These are phyloP conservation scores for Conger conger DNA, from an alignment of 2,113 vertebrate genomes.

Conservation along the genomic window DNA sequence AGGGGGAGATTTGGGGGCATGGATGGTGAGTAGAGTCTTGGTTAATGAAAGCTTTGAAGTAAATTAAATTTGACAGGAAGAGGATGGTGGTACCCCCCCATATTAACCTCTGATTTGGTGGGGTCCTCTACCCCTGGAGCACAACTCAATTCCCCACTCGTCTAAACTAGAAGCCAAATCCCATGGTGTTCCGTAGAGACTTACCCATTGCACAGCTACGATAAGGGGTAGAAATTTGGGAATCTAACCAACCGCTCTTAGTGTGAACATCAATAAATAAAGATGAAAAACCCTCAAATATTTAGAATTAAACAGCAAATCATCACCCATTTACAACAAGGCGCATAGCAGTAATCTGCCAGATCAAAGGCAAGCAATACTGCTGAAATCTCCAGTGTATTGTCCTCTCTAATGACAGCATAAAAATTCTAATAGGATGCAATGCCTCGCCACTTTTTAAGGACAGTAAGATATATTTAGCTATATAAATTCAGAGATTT, in stretches of 20 bases:
- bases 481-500: constrained; percentile 31
- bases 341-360: constrained; percentile 43
- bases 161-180: not conserved
- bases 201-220: constrained; percentile 25
- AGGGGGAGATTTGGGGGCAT: not conserved
- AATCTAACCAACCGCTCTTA: constrained; percentile 31
- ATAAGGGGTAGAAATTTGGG: constrained; percentile 40
- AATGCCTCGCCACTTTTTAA: constrained; percentile 30
- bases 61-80: constrained; percentile 10
- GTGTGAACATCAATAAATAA: constrained; percentile 35
- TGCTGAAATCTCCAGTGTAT: constrained; percentile 44
- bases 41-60: constrained; percentile 9
- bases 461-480: constrained; percentile 9
- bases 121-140: not conserved
- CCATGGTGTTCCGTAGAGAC: not conserved
- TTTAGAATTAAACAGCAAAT: constrained; percentile 39
- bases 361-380: constrained; percentile 48
- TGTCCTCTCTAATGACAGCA: constrained; percentile 30
- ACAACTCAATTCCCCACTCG: not conserved
- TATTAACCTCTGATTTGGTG: not conserved
- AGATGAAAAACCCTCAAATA: constrained; percentile 32
- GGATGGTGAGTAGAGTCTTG: not conserved
- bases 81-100: not conserved
- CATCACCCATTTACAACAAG: constrained; percentile 35
- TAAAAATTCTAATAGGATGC: constrained; percentile 41